Evolutionary conservation across 2,888 invertebrate genomes (phyloP), one percentile per base, ranked within the genome.

Genomic region (Limenitis camilla): DNA sequence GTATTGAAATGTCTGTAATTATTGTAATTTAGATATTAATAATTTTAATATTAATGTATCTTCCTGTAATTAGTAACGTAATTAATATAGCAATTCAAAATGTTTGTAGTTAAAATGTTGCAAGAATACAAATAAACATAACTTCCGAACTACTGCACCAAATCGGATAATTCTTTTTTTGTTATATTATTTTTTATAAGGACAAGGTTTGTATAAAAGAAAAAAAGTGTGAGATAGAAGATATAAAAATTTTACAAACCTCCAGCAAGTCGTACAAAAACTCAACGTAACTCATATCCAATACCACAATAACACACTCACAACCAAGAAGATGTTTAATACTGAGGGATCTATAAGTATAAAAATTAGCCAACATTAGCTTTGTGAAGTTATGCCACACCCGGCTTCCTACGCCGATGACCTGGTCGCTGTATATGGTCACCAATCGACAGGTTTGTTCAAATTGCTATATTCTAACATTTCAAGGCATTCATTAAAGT

Each of bases 211-310:
- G 10, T 29, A 27, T 27, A 1, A 4, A 35, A n/a, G n/a, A n/a
- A n/a, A n/a, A n/a, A n/a, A n/a, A n/a, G n/a, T n/a, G n/a, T n/a
- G n/a, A n/a, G n/a, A n/a, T n/a, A n/a, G n/a, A n/a, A n/a, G n/a
- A n/a, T n/a, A 19, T 19, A 19, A 19, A 19, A 19, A 19, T 3
- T 2, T 19, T 19, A 46, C 78, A 69, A 59, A 83, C 85, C 83
- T 86, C 80, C 10, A 85, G 62, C 31, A 84, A 67, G 58, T 83
- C 84, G 61, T 85, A 81, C 11, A 85, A 67, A 60, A 83, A 82
- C 49, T 81, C 80, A 57, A 84, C 79, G 64, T 82, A 83, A 66
- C 76, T 79, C 81, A 84, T 84, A 52, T 58, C 72, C 49, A 55
- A 56, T 38, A 36, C 43, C 36, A 53, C 45, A 47, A 53, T 51